Base-by-base conservation (phyloP, 2,888 invertebrate genomes). In the Phaedon cochleariae region DNA sequence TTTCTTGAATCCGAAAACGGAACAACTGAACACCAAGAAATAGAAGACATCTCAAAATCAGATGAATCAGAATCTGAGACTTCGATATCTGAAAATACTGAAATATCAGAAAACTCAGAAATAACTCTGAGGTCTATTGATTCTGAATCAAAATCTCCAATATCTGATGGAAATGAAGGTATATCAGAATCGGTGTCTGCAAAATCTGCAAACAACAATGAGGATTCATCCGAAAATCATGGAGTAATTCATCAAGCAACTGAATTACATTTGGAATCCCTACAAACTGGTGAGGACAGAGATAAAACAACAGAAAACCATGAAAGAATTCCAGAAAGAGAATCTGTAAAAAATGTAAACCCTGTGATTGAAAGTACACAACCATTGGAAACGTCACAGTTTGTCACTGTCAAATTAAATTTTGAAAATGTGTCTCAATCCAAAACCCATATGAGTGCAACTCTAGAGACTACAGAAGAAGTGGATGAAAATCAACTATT, bases 351-450 rank as follows among this genome's bases (percentile, higher is more conserved):
- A 26, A 26, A n/a, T n/a, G n/a, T n/a, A n/a, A n/a, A n/a, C n/a
- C n/a, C n/a, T n/a, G n/a, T n/a, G n/a, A n/a, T n/a, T n/a, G n/a
- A n/a, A n/a, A n/a, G n/a, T n/a, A n/a, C n/a, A n/a, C n/a, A n/a
- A n/a, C n/a, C n/a, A n/a, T n/a, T n/a, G n/a, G 41, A 21, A 55
- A 37, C 55, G 5, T 41, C 22, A 12, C n/a, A 34, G 12, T 10
- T 26, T 55, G 22, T 5, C 10, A 49, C 12, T 61, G 65, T 65
- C 65, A 57, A 48, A 22, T 46, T 21, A 37, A 45, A 53, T 48
- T 41, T 57, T 22, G 37, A 58, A 29, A 61, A 65, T 65, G 65
- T 54, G 51, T 52, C 48, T 55, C 34, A 57, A 29, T 17, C 52
- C 45, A 46, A 51, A 57, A 21, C 31, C 26, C 55, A 52, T 53